phyloP scores from a whole-genome alignment of 53 echinoderm and acorn worm species.

The Temnopleurus reevesii region DNA sequence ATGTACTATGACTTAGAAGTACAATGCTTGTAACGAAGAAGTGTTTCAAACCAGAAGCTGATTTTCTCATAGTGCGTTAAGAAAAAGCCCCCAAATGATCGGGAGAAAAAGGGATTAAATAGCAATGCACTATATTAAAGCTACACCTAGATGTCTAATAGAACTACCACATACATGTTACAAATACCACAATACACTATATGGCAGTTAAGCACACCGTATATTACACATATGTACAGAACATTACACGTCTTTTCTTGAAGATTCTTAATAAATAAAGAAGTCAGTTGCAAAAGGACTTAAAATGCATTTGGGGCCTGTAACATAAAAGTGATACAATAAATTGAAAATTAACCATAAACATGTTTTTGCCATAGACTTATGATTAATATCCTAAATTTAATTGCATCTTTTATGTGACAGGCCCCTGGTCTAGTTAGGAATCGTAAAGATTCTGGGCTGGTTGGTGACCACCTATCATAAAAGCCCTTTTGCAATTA shows the following conservation, averaged over 20 bases:
- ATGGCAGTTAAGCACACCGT: conserved; percentile 44
- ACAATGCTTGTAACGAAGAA: no score
- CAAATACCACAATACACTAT: background rate
- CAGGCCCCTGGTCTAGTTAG: no score
- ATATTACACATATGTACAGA: conserved; percentile 39
- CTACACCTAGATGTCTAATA: background rate
- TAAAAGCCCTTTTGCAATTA: background rate
- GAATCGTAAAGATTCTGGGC: no score
- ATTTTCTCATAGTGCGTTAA: no score
- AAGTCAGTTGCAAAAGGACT: conserved; percentile 35
- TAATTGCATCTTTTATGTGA: no score
- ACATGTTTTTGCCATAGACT: no score
- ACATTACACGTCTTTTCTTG: background rate
- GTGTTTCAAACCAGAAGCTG: no score
- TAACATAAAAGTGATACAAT: no score
- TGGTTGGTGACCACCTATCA: background rate
- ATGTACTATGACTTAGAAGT: no score
- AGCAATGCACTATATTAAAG: background rate
- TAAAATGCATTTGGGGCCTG: background rate
- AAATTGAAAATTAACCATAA: no score
- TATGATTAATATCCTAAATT: no score
- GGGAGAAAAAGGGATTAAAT: background rate
- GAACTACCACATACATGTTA: background rate
- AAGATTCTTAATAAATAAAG: conserved; percentile 44
- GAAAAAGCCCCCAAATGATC: no score